Conservation (phyloP, 2,113 vertebrate species). For the Burhinus oedicnemus region DNA sequence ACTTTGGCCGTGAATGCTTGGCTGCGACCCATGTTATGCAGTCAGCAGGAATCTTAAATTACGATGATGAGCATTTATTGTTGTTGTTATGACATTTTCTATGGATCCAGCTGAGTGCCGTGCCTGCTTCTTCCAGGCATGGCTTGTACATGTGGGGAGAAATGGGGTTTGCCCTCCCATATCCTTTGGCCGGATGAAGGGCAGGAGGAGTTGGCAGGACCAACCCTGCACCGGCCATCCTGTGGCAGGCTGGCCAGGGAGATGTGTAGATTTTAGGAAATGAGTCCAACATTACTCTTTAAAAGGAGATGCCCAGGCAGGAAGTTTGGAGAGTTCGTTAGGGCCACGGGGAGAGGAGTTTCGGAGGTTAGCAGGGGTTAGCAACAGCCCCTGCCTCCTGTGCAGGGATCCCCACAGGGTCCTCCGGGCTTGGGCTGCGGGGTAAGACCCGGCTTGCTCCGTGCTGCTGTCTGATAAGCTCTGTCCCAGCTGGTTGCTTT, state of each 20-base stretch:
- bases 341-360: neutral
- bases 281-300: neutral
- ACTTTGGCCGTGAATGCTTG: neutral
- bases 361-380: neutral
- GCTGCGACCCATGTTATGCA: neutral
- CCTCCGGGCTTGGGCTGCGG: neutral
- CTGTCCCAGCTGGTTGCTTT: conserved; percentile 43
- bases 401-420: neutral
- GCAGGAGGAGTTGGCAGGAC: neutral
- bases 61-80: neutral
- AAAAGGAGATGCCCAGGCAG: neutral
- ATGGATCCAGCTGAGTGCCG: neutral
- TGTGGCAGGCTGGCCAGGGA: neutral
- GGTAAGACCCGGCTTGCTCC: neutral
- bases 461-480: neutral
- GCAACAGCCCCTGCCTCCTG: neutral
- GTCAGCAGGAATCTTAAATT: neutral
- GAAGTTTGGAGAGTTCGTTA: neutral
- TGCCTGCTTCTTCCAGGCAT: neutral
- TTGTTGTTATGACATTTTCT: neutral
- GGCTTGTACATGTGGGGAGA: neutral
- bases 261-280: neutral
- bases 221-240: neutral
- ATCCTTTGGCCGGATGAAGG: neutral
- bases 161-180: neutral